Base-by-base conservation (phyloP, 2,113 vertebrate species). In the Oryzias melastigma region DNA sequence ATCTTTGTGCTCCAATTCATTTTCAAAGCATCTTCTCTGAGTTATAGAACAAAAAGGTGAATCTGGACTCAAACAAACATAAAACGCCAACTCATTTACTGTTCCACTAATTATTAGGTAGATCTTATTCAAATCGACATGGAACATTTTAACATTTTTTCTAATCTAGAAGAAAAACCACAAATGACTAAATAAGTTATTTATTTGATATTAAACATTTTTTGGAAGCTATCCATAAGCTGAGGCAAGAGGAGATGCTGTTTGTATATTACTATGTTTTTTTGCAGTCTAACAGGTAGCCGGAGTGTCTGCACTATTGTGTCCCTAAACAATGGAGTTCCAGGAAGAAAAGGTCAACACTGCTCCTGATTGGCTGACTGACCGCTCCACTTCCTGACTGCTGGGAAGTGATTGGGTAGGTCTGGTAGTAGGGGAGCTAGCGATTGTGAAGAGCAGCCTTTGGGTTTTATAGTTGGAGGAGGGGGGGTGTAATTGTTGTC, bases 231-330 rank as follows among this genome's bases (percentile, higher is more conserved):
- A 40, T 40, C 15, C 1, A 24, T 43, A 20, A 52, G 18, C 24
- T 57, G 29, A 62, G 44, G 22, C 17, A 27, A 10, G 10, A 35
- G 35, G 35, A 48, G 4, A 40, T 41, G 14, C 17, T 42, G 60
- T 63, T 54, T 81, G 78, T 75, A 22, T 58, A 50, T 70, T 58
- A 16, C 18, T 65, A 66, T 84, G 62, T 83, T 87, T 74, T 77
- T 81, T 60, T 62, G 60, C 66, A 44, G 75, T 65, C 78, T 55
- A 58, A 73, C 84, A 90, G 87, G 87, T 89, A 89, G 88, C 78
- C 89, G 91, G 68, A 71, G 82, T 89, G 88, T 91, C 90, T 91
- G 83, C 87, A 73, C 91, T 83, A 92, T 92, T 93, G 91, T 92
- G 87, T 87, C 75, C 75, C 75, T 77, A 91, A 91, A 93, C 92